These are phyloP conservation scores for Cheilosia variabilis DNA, from an alignment of 2,888 invertebrate genomes.

Conservation along the genomic window DNA sequence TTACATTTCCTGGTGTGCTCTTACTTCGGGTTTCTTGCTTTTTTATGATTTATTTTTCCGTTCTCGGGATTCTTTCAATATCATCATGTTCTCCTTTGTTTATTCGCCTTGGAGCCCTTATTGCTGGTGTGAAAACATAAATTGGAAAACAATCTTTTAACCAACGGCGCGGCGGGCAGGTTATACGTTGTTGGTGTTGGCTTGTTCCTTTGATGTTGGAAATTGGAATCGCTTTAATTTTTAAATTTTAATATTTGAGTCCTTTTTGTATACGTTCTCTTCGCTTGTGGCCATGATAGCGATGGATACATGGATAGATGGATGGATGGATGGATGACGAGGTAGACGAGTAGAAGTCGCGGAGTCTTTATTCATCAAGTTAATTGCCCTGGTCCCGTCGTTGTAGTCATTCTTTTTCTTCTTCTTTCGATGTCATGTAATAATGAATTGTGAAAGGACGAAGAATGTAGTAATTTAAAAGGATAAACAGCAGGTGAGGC, in stretches of 20 bases:
- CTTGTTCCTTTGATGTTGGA: slow-evolving; percentile 61
- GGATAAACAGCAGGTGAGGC: background rate
- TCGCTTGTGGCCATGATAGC: slow-evolving; percentile 18
- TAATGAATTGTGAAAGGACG: slow-evolving; percentile 35
- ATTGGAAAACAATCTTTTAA: slow-evolving; percentile 78
- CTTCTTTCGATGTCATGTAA: slow-evolving; percentile 13
- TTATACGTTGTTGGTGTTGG: slow-evolving; percentile 20
- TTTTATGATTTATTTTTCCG: slow-evolving; percentile 64
- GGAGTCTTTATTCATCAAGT: slow-evolving; percentile 42
- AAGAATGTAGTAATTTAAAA: slow-evolving; percentile 40
- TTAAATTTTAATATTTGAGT: slow-evolving; percentile 66
- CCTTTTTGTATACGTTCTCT: slow-evolving; percentile 14
- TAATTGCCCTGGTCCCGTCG: slow-evolving; percentile 60
- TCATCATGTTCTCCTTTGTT: slow-evolving; percentile 67
- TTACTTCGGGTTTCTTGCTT: slow-evolving; percentile 23
- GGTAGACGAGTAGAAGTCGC: slow-evolving; percentile 25
- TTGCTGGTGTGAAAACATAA: slow-evolving; percentile 78
- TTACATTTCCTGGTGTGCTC: slow-evolving; percentile 39
- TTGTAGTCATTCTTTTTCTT: slow-evolving; percentile 37
- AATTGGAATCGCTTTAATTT: slow-evolving; percentile 69
- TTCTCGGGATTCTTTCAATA: slow-evolving; percentile 61
- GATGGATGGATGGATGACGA: slow-evolving; percentile 7
- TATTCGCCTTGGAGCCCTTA: slow-evolving; percentile 69
- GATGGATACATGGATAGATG: slow-evolving; percentile 7
- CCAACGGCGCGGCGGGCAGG: slow-evolving; percentile 39